Evolutionary conservation across 2,113 vertebrate species (phyloP).

Genomic region (Polypterus bichir): DNA sequence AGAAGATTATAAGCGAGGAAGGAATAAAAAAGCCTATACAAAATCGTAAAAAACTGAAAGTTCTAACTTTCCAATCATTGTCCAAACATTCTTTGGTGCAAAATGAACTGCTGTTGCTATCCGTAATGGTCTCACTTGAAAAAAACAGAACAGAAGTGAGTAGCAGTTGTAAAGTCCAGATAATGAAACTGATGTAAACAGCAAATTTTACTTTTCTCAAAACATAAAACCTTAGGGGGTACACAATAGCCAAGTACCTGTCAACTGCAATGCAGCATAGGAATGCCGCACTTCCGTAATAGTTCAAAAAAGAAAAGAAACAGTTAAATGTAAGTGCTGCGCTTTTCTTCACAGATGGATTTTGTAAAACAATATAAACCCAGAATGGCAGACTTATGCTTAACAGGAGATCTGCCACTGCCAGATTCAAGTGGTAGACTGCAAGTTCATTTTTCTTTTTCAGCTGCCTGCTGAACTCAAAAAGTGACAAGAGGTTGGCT

Average conservation of each 20-base stretch:
- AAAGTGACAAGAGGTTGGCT: constrained; percentile 58
- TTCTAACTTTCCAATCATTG: constrained; percentile 27
- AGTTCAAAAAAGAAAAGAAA: constrained; percentile 60
- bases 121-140: constrained; percentile 33
- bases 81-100: constrained; percentile 67
- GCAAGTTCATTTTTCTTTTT: constrained; percentile 67
- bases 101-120: constrained; percentile 8
- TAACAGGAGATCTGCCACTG: constrained; percentile 66
- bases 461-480: constrained; percentile 59
- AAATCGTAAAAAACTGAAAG: constrained; percentile 45
- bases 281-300: constrained; percentile 64
- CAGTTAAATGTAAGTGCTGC: constrained; percentile 24
- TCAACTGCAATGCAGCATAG: constrained; percentile 73
- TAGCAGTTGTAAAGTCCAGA: constrained; percentile 56
- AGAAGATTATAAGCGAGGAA: constrained; percentile 49
- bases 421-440: constrained; percentile 69
- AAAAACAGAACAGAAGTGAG: constrained; percentile 51
- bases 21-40: constrained; percentile 55
- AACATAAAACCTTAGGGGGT: constrained; percentile 53
- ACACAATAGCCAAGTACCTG: constrained; percentile 68
- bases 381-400: constrained; percentile 56
- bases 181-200: constrained; percentile 25
- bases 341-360: constrained; percentile 51
- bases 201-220: constrained; percentile 59
- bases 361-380: constrained; percentile 55